Conservation (phyloP, 2,888 invertebrate species). For the Parnassius glacialis region DNA sequence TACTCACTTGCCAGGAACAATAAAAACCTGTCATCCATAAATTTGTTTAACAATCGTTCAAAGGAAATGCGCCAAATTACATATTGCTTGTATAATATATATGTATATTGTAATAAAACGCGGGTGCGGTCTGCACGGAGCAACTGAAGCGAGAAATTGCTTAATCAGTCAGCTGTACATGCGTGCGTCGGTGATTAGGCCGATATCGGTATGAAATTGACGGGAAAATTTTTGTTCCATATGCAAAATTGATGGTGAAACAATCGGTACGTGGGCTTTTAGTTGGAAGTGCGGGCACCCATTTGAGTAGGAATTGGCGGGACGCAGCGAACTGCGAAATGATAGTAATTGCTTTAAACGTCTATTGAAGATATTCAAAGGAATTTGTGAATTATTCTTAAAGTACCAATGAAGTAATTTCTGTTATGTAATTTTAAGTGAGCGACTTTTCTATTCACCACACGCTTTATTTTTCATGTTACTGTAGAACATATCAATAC, state of each 20-base stretch:
- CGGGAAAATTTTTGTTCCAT: conserved; percentile 54
- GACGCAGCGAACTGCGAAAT: conserved; percentile 22
- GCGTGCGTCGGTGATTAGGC: conserved; percentile 59
- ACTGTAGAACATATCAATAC: too few relatives aligned
- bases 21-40: conserved; percentile 53
- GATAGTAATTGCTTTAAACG: conserved; percentile 24
- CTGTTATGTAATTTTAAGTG: not conserved
- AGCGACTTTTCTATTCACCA: too few relatives aligned
- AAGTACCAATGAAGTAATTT: conserved; percentile 11
- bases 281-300: conserved; percentile 19
- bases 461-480: too few relatives aligned
- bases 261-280: conserved; percentile 18
- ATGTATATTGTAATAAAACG: conserved; percentile 70
- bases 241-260: conserved; percentile 36
- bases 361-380: conserved; percentile 18
- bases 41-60: conserved; percentile 37
- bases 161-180: conserved; percentile 75
- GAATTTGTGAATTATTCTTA: conserved; percentile 17
- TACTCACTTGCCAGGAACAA: conserved; percentile 25
- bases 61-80: conserved; percentile 70
- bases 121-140: conserved; percentile 52
- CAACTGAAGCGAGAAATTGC: conserved; percentile 72
- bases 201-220: conserved; percentile 66
- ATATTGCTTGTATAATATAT: conserved; percentile 57
- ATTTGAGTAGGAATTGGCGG: conserved; percentile 12